Conservation (phyloP, 1,140 invertebrate genomes). For the Tribolium madens region DNA sequence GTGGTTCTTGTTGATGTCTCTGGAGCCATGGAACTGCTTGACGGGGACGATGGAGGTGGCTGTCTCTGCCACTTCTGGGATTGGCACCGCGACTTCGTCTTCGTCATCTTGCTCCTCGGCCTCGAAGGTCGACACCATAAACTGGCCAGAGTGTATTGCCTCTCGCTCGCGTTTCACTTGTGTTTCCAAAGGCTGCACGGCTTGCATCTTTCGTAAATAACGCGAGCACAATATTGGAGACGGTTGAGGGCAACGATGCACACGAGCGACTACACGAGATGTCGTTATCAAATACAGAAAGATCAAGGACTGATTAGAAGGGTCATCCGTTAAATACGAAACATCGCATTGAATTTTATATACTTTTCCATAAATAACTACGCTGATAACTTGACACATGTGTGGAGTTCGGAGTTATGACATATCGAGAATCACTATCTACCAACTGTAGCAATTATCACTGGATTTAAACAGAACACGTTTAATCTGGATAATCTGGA, state of each 20-base stretch:
- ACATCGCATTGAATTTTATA: slow-evolving; percentile 53
- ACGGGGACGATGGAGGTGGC: slow-evolving; percentile 52
- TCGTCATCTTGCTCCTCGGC: slow-evolving; percentile 91
- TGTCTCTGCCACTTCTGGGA: slow-evolving; percentile 73
- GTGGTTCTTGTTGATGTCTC: slow-evolving; percentile 44
- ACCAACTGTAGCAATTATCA: neutral
- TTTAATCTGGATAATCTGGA: too few species aligned
- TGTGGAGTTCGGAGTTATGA: slow-evolving; percentile 47
- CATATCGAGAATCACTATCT: neutral
- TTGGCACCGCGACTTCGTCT: slow-evolving; percentile 81
- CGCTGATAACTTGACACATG: slow-evolving; percentile 47
- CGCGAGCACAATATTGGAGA: slow-evolving; percentile 13
- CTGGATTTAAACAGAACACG: neutral
- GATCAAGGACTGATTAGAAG: slow-evolving; percentile 66
- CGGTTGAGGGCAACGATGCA: slow-evolving; percentile 46
- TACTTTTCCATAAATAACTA: slow-evolving; percentile 61
- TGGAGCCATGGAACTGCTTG: slow-evolving; percentile 47
- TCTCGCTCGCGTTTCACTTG: slow-evolving; percentile 67
- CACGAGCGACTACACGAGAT: slow-evolving; percentile 54
- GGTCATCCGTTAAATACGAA: slow-evolving; percentile 60
- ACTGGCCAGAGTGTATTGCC: slow-evolving; percentile 96
- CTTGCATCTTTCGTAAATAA: slow-evolving; percentile 31
- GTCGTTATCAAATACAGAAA: slow-evolving; percentile 59
- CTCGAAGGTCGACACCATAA: slow-evolving; percentile 98
- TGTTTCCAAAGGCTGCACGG: slow-evolving; percentile 14